Evolutionary conservation across 2,888 invertebrate genomes (phyloP), one percentile per base, ranked within the genome.

Genomic region (Anodontia alba): DNA sequence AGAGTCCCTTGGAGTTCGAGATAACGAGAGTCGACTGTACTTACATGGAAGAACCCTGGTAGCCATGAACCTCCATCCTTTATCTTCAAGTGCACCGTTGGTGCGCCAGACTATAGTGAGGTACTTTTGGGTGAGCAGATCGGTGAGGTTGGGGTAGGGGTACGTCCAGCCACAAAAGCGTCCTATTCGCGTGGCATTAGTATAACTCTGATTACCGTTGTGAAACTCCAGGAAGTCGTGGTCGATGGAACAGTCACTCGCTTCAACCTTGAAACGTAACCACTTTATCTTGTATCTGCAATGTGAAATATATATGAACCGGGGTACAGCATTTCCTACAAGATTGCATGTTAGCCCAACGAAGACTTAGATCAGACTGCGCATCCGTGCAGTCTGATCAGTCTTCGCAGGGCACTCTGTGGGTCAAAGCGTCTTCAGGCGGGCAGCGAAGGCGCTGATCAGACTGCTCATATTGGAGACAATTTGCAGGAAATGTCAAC

Each of bases 11-110:
- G n/a, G n/a, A n/a, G n/a, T n/a, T n/a, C n/a, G n/a, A n/a, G n/a
- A n/a, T n/a, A n/a, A n/a, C n/a, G n/a, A n/a, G n/a, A n/a, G n/a
- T 38, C 3, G 46, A 8, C 2, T 46, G 20, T 20, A 72, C 80
- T 84, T 74, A 88, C 87, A 72, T 17, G 88, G 84, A 33, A 87
- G 73, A 15, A 83, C 83, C 49, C 88, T 75, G 8, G 86, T 86
- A 12, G 86, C 88, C 74, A 84, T 77, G 29, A 87, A 69, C 26
- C 80, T 57, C 62, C 80, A 88, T 1, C 88, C 88, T 7, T 79
- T 79, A 33, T 76, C 74, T 12, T 62, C 73, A 3, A 54, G 76
- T 0, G 73, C 68, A 1, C 81, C 78, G 51, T 88, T 87, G 5
- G 87, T 83, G 26, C 80, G 73, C 57, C 86, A 88, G 33, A 76